Base-by-base conservation (phyloP, 2,888 invertebrate species). In the Selenia dentaria region DNA sequence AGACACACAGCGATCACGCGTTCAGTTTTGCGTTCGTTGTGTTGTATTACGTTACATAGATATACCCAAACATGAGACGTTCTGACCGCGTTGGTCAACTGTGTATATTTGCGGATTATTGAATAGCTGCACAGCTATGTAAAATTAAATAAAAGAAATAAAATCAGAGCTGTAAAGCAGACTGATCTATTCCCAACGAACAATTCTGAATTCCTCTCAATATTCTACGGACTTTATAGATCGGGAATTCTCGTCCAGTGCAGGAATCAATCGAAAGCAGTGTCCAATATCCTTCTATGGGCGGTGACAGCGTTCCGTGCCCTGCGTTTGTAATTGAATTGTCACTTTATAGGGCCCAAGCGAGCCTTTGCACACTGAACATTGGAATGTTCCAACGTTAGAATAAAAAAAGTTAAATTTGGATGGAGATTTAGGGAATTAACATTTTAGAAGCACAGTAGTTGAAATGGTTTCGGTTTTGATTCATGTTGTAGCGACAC, bases 291-390 rank as follows among this genome's bases (percentile, higher is more conserved):
- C 37, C 10, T 32, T 43, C 42, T 48, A 53, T 49, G 39, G 51
- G 51, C 50, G 36, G 51, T 51, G 13, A 57, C 62, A 62, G 57
- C 57, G 59, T 56, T 51, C 61, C 61, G 55, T 65, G 62, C 58
- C 54, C 53, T 61, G 57, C 67, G 67, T 71, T 69, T 72, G 72
- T 79, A 77, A 79, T 79, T 77, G 76, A 77, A 78, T 78, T 67
- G 75, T 73, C 74, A 64, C 64, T 73, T 74, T 79, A 78, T 76
- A 67, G 75, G 65, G 44, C 78, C 74, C 76, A 32, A 16, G 54
- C 52, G 57, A 39, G 46, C 48, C 48, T 54, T 51, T 44, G 42
- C 29, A 38, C 49, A 37, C 28, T 46, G 38, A 39, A 44, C 35
- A 40, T 9, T 25, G 13, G 32, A 36, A 26, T 18, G 34, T 27